Evolutionary conservation across 1,140 invertebrate genomes (phyloP).

Genomic region (Phenacoccus solenopsis): DNA sequence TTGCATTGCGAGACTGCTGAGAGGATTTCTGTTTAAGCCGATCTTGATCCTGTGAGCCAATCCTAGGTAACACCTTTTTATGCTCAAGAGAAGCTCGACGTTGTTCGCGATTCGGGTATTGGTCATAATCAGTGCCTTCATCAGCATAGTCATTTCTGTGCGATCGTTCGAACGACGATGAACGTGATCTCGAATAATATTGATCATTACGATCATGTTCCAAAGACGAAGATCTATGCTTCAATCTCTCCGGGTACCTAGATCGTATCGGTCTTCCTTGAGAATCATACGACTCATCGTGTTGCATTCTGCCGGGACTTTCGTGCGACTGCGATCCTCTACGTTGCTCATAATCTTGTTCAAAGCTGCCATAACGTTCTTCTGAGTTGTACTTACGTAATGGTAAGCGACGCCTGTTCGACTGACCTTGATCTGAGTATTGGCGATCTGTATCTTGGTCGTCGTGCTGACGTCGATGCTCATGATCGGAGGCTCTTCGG

Average conservation of each 20-base stretch:
- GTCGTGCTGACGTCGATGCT: neutral
- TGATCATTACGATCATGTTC: neutral
- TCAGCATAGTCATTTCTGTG: neutral
- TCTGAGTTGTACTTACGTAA: conserved; percentile 3
- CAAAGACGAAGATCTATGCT: neutral
- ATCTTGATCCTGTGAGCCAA: neutral
- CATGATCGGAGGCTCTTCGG: neutral
- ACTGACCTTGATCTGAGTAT: neutral
- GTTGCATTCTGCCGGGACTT: neutral
- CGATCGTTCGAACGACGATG: conserved; percentile 3
- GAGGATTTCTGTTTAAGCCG: neutral
- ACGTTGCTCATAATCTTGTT: neutral
- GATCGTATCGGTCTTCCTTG: neutral
- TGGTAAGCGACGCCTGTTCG: neutral
- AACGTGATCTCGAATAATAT: neutral
- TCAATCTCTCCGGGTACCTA: neutral
- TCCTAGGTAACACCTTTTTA: neutral
- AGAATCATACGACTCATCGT: neutral
- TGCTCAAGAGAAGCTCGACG: neutral
- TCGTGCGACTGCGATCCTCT: neutral
- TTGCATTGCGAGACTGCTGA: neutral
- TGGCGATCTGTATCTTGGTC: neutral
- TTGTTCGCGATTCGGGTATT: neutral
- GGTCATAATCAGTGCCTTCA: neutral
- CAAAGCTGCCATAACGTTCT: neutral